phyloP scores from a whole-genome alignment of 1,140 invertebrate genomes.

The Formica exsecta region DNA sequence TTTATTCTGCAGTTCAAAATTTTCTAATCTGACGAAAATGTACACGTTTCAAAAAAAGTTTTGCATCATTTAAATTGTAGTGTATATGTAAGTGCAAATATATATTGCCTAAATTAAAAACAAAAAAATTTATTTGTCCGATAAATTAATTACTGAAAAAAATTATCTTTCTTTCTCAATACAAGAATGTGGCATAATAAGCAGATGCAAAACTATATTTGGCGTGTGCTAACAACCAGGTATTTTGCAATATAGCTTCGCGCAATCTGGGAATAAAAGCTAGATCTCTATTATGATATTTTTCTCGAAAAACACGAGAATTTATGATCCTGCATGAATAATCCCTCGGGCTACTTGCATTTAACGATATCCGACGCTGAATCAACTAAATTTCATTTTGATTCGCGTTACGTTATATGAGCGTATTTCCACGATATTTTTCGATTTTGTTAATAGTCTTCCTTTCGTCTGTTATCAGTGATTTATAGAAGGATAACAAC shows the following conservation, averaged over 20 bases:
- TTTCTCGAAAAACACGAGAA: slow-evolving; percentile 22
- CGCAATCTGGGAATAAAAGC: not conserved
- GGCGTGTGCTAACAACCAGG: slow-evolving; percentile 2
- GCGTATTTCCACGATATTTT: not conserved
- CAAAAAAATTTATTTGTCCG: not conserved
- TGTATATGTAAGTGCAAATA: not conserved
- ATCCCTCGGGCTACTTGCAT: slow-evolving; percentile 18
- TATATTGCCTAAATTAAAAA: not conserved
- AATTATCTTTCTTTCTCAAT: not conserved
- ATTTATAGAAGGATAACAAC: not conserved
- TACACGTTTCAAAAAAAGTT: slow-evolving; percentile 29
- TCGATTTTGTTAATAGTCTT: not conserved
- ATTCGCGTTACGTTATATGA: not conserved
- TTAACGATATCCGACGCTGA: slow-evolving; percentile 1
- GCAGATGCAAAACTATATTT: slow-evolving; percentile 53
- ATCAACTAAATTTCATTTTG: not conserved
- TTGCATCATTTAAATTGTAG: slow-evolving; percentile 30
- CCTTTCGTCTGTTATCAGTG: not conserved
- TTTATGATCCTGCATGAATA: slow-evolving; percentile 16
- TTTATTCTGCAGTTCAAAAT: slow-evolving; percentile 11
- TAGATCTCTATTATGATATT: not conserved
- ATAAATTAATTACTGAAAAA: not conserved
- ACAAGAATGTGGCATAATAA: not conserved
- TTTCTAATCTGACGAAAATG: not conserved
- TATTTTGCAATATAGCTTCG: slow-evolving; percentile 11